Evolutionary conservation across 2,888 invertebrate species (phyloP).

Genomic region (Unio pictorum): DNA sequence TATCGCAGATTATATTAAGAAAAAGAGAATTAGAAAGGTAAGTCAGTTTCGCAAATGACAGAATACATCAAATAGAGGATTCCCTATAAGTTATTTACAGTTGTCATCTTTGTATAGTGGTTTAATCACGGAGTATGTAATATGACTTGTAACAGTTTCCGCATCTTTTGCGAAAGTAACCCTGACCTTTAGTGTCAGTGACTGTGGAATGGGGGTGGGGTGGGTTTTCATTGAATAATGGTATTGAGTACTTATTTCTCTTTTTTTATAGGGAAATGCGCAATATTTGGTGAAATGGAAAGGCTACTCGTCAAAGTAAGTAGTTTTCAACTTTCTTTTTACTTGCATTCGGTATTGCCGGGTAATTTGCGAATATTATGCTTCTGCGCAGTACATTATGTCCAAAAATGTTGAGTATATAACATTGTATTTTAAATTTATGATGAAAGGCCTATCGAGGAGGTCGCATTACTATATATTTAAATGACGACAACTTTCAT

Average conservation of each 20-base stretch:
- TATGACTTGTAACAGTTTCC: slow-evolving; percentile 14
- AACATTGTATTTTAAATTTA: no score
- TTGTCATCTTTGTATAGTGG: no score
- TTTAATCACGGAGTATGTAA: background rate
- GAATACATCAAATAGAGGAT: background rate
- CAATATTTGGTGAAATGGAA: slow-evolving; percentile 99
- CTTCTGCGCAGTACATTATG: no score
- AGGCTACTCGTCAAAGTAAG: slow-evolving; percentile 93
- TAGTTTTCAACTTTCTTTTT: slow-evolving; percentile 32
- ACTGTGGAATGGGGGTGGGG: background rate
- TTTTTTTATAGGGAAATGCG: slow-evolving; percentile 85
- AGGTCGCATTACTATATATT: no score
- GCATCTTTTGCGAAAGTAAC: slow-evolving; percentile 6
- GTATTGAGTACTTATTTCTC: slow-evolving; percentile 29
- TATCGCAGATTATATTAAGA: slow-evolving; percentile 47
- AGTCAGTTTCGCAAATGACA: slow-evolving; percentile 11
- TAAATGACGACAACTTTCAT: no score
- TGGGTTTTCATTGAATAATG: background rate
- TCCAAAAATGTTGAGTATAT: no score
- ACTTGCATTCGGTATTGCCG: no score
- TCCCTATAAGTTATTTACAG: background rate
- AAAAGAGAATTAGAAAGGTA: slow-evolving; percentile 41
- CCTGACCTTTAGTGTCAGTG: background rate
- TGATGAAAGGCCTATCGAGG: no score
- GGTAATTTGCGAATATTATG: no score